A percentile compares a stretch with the other conserved stretches of the same genome.
Evolutionary conservation across 2,888 invertebrate species (phyloP).

Genomic region (Lepidochitona cinerea): DNA sequence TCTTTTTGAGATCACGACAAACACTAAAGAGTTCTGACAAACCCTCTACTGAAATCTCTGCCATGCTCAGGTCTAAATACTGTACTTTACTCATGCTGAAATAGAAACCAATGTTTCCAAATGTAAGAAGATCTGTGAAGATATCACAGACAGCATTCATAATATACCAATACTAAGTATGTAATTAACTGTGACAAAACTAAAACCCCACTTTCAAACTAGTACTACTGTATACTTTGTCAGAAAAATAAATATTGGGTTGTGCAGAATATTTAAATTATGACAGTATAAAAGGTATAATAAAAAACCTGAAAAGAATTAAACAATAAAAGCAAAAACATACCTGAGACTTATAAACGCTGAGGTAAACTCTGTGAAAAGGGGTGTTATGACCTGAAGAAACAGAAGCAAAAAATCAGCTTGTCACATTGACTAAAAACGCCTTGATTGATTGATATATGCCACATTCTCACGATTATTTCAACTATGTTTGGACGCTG

Average conservation of each 20-base stretch:
- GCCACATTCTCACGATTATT: no score
- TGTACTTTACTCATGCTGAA: slow-evolving; percentile 73
- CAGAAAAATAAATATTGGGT: no score
- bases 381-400: slow-evolving; percentile 41
- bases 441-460: no score
- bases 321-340: slow-evolving; percentile 2
- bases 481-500: no score
- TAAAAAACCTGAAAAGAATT: no score
- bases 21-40: slow-evolving; percentile 75
- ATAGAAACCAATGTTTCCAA: no score
- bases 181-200: not conserved
- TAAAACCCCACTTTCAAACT: no score
- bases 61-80: slow-evolving; percentile 89
- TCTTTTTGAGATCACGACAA: slow-evolving; percentile 82
- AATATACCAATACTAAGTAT: not conserved
- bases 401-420: slow-evolving; percentile 48
- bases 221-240: no score
- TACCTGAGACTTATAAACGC: slow-evolving; percentile 41
- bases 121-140: not conserved
- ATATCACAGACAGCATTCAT: not conserved
- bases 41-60: slow-evolving; percentile 75
- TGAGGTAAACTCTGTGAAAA: slow-evolving; percentile 38
- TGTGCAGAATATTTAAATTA: no score
- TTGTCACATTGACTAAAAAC: no score
- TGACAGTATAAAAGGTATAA: no score